Percentiles rank a stretch among this genome's conserved stretches.
These are phyloP conservation scores for Netelia inedita DNA, from an alignment of 2,888 invertebrate genomes.

Conservation along the genomic window DNA sequence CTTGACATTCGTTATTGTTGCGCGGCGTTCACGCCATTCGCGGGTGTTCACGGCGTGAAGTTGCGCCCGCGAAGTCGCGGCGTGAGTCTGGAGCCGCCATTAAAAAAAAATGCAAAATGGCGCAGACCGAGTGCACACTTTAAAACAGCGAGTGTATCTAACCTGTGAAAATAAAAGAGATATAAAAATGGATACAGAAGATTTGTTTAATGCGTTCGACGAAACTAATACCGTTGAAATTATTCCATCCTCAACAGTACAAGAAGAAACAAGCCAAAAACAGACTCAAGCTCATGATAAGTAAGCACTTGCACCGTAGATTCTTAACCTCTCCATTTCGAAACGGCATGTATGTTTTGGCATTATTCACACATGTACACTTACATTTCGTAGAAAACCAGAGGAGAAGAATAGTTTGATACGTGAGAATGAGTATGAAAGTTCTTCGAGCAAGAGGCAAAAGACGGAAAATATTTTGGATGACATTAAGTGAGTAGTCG, in stretches of 20 bases:
- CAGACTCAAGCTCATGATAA: conserved; percentile 24
- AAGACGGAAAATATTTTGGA: conserved; percentile 79
- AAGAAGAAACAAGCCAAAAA: conserved; percentile 38
- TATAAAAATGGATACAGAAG: conserved; percentile 72
- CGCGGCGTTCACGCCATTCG: no score
- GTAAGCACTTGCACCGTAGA: conserved; percentile 29
- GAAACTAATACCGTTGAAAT: conserved; percentile 78
- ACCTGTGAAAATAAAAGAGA: conserved; percentile 16
- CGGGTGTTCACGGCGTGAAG: no score
- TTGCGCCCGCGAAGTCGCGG: no score
- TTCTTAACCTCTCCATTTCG: conserved; percentile 45
- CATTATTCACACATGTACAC: neutral
- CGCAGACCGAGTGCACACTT: neutral
- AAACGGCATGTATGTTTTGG: neutral
- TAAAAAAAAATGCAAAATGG: neutral
- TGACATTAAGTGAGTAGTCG: conserved; percentile 81
- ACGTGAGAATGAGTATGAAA: conserved; percentile 70
- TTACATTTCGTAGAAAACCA: conserved; percentile 11
- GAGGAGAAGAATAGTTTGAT: conserved; percentile 68
- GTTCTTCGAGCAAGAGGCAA: conserved; percentile 74
- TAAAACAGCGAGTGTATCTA: no score
- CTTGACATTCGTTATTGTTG: no score
- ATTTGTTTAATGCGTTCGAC: conserved; percentile 84
- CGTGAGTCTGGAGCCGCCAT: no score
- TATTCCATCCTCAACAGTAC: conserved; percentile 67